phyloP scores from a whole-genome alignment of 2,113 vertebrate species.

The Gasterosteus aculeatus region DNA sequence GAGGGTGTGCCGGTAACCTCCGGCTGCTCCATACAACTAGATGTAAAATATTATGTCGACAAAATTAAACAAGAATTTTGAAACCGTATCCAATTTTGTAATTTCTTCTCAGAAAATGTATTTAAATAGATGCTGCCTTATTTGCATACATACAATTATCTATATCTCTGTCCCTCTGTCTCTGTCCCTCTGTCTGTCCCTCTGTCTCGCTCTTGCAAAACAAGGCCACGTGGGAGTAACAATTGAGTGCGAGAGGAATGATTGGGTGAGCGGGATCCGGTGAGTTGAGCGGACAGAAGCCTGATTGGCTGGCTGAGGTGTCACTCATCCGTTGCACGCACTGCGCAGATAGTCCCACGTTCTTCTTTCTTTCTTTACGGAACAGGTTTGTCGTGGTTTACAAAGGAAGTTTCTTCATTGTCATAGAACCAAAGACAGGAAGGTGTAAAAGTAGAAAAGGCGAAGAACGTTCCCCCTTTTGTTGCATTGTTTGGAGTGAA shows the following conservation, averaged over 20 bases:
- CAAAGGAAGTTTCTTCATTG: not conserved
- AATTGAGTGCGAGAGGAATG: constrained; percentile 57
- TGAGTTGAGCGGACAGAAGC: constrained; percentile 47
- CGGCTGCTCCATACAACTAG: no score
- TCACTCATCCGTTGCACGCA: constrained; percentile 14
- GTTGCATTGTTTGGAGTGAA: not conserved
- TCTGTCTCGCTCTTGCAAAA: constrained; percentile 12
- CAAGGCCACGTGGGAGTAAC: constrained; percentile 56
- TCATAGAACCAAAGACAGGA: constrained; percentile 13
- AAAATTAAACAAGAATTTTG: not conserved
- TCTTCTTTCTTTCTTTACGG: constrained; percentile 6
- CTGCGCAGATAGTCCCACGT: constrained; percentile 2
- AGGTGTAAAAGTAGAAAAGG: not conserved
- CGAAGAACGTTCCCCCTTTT: not conserved
- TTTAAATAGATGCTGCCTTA: not conserved
- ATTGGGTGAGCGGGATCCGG: constrained; percentile 41
- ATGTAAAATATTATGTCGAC: no score
- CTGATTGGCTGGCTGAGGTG: constrained; percentile 61
- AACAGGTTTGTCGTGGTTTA: not conserved
- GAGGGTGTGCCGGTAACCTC: no score
- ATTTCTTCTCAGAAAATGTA: not conserved
- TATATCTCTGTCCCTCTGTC: not conserved
- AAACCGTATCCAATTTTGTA: not conserved
- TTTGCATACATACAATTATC: not conserved
- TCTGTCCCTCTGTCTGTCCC: not conserved